Conservation (phyloP, 2,888 invertebrate species). For the Protonemura montana region DNA sequence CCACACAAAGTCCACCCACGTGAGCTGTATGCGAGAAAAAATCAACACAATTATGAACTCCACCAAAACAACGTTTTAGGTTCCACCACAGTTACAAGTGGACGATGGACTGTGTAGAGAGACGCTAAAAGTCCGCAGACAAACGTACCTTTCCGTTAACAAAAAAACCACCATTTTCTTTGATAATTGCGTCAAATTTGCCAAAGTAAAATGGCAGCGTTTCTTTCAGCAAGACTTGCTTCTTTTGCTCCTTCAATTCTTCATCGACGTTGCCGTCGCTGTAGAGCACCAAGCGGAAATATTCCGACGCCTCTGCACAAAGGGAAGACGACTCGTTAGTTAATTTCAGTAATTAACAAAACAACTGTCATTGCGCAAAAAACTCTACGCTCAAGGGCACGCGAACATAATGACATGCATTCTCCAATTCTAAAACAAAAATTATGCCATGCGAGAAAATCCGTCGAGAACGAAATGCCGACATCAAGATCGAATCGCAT, state of each 20-base stretch:
- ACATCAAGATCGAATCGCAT: no score
- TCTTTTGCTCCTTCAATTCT: conserved; percentile 57
- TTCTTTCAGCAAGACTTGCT: conserved; percentile 61
- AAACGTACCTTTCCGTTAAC: conserved; percentile 62
- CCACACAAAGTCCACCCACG: conserved; percentile 72
- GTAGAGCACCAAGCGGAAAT: conserved; percentile 22
- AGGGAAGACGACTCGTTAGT: neutral
- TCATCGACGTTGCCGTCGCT: neutral
- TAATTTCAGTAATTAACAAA: neutral
- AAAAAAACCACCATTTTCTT: conserved; percentile 68
- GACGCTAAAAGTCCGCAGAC: no score
- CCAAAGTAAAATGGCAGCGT: conserved; percentile 66
- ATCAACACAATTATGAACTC: neutral
- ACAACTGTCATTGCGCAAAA: neutral
- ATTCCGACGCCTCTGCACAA: neutral
- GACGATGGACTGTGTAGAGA: neutral
- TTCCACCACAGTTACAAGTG: neutral
- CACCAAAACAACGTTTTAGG: neutral
- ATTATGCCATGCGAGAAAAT: no score
- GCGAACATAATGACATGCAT: no score
- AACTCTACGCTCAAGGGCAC: neutral
- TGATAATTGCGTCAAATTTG: conserved; percentile 65
- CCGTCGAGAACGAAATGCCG: no score
- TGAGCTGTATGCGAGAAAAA: conserved; percentile 59
- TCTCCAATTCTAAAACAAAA: no score